Percentiles rank a stretch among this genome's conserved stretches.
These are phyloP conservation scores for Ceratina australensis DNA, from an alignment of 1,140 invertebrate genomes.

Conservation along the genomic window DNA sequence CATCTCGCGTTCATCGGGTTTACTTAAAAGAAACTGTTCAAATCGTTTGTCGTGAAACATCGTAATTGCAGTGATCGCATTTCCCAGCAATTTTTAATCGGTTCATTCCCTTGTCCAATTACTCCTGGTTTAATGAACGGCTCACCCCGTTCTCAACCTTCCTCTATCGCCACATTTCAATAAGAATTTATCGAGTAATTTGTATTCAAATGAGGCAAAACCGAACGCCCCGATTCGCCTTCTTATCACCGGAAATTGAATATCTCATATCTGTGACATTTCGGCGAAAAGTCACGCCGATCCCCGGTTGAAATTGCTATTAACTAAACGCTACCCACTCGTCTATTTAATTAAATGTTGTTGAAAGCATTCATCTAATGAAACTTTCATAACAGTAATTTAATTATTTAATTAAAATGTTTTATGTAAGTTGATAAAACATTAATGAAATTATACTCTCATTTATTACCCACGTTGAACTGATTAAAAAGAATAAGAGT, in stretches of 20 bases:
- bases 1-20: too few species aligned
- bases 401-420: too few species aligned
- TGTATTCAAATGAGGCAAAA: slow-evolving; percentile 28
- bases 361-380: neutral
- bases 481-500: too few species aligned
- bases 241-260: slow-evolving; percentile 15
- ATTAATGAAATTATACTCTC: too few species aligned
- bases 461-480: too few species aligned
- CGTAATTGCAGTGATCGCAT: neutral
- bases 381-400: too few species aligned
- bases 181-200: slow-evolving; percentile 26
- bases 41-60: neutral
- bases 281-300: neutral
- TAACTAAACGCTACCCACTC: neutral
- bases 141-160: neutral
- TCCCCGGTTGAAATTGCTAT: neutral
- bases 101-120: neutral
- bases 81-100: slow-evolving; percentile 10
- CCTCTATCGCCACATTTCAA: neutral
- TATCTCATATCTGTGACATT: slow-evolving; percentile 6
- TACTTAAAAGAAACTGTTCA: too few species aligned
- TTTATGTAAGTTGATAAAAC: too few species aligned
- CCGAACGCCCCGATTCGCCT: neutral
- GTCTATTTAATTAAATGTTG: neutral
- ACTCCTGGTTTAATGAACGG: slow-evolving; percentile 12